Conservation (phyloP, 1,140 invertebrate species). For the Odontomachus brunneus region DNA sequence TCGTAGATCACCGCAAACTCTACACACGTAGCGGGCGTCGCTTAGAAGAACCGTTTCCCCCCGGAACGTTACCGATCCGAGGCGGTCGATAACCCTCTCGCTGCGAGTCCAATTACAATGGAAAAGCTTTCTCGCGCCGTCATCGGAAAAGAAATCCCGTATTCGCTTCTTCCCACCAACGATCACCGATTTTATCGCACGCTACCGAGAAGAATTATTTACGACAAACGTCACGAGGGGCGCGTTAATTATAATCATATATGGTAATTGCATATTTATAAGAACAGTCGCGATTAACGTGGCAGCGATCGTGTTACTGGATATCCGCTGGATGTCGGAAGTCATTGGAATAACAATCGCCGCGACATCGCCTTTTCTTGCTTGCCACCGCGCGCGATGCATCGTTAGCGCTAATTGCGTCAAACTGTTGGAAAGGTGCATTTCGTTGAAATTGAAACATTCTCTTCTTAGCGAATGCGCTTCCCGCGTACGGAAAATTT, state of each 20-base stretch:
- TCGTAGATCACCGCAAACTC: conserved; percentile 5
- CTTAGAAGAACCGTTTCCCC: conserved; percentile 65
- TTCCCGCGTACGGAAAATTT: neutral
- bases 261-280: neutral
- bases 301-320: conserved; percentile 3
- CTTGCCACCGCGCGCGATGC: neutral
- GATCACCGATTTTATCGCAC: conserved; percentile 23
- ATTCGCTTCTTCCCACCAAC: conserved; percentile 25
- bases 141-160: conserved; percentile 41
- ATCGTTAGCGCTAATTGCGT: too few species aligned
- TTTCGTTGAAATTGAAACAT: conserved; percentile 30
- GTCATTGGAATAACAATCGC: conserved; percentile 32
- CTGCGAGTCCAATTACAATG: conserved; percentile 64
- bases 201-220: too few species aligned
- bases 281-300: conserved; percentile 29
- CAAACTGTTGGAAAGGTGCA: too few species aligned
- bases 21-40: conserved; percentile 26
- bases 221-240: too few species aligned
- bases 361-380: conserved; percentile 23
- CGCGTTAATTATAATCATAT: too few species aligned
- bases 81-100: conserved; percentile 57
- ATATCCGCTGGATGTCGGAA: too few species aligned
- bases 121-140: conserved; percentile 51
- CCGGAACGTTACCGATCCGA: conserved; percentile 30
- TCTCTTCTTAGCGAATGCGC: neutral